Conservation (phyloP, 64 coral and sea anemone genomes). For the Dendronephthya gigantea region DNA sequence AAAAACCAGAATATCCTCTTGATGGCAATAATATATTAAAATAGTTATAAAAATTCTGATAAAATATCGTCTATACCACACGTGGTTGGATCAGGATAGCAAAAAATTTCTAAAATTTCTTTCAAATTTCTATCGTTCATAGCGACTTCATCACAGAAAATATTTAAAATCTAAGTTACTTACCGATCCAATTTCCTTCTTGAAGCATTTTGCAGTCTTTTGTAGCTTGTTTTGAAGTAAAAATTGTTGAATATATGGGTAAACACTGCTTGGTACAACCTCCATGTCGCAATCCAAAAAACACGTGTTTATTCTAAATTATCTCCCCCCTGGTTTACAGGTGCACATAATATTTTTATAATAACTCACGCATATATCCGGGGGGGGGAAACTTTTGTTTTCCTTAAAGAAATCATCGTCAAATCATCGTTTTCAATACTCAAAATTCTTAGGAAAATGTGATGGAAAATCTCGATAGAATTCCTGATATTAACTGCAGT, state of each 20-base stretch:
- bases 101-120: background rate
- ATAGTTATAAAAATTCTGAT: too few species aligned
- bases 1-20: too few species aligned
- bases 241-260: constrained; percentile 57
- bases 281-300: constrained; percentile 37
- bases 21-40: too few species aligned
- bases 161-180: background rate
- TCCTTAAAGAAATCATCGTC: too few species aligned
- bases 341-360: background rate
- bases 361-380: background rate
- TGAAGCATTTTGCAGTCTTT: constrained; percentile 63
- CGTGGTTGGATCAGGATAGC: too few species aligned
- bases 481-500: too few species aligned
- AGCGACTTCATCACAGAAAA: background rate
- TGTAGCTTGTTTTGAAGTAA: constrained; percentile 55
- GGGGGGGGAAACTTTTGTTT: too few species aligned
- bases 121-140: background rate
- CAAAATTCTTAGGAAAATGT: too few species aligned
- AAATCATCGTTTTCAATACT: too few species aligned
- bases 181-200: constrained; percentile 59
- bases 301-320: constrained; percentile 20
- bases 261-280: constrained; percentile 52
- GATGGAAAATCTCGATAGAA: too few species aligned
- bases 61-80: too few species aligned
- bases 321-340: background rate